A percentile compares a stretch with the other conserved stretches of the same genome.
phyloP scores from a whole-genome alignment of 2,797 vertebrate species.

The Tenualosa thibaudeaui region DNA sequence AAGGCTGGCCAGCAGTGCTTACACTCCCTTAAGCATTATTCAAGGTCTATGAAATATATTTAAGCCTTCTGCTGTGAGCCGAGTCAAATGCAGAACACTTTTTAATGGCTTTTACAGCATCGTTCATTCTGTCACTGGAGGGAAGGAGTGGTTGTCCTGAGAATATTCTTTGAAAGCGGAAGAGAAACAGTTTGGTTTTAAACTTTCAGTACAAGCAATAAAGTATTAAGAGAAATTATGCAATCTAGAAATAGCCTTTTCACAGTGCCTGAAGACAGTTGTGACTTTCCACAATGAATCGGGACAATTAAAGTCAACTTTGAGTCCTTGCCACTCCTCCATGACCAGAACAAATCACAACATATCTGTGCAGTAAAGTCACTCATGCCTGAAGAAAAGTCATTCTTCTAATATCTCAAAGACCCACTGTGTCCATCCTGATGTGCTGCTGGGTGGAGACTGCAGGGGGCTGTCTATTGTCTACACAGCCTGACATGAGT shows the following conservation, averaged over 20 bases:
- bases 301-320: not conserved
- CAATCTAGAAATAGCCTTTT: not conserved
- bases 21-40: conserved; percentile 35
- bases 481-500: not conserved
- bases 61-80: conserved; percentile 22
- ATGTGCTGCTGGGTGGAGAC: not conserved
- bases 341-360: not conserved
- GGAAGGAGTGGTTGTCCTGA: conserved; percentile 4
- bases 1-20: conserved; percentile 14
- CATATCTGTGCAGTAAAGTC: not conserved
- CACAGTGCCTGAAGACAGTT: not conserved
- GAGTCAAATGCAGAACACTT: conserved; percentile 26
- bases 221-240: conserved; percentile 21
- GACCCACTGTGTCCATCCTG: not conserved
- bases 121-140: conserved; percentile 34
- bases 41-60: conserved; percentile 34
- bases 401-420: not conserved
- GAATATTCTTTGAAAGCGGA: not conserved
- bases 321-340: not conserved
- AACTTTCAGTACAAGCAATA: conserved; percentile 4
- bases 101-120: conserved; percentile 42
- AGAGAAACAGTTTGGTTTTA: conserved; percentile 14
- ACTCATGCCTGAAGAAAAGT: conserved; percentile 17
- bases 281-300: conserved; percentile 20
- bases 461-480: not conserved